Conservation (phyloP, 2,113 vertebrate genomes). For the Corvus moneduloides region DNA sequence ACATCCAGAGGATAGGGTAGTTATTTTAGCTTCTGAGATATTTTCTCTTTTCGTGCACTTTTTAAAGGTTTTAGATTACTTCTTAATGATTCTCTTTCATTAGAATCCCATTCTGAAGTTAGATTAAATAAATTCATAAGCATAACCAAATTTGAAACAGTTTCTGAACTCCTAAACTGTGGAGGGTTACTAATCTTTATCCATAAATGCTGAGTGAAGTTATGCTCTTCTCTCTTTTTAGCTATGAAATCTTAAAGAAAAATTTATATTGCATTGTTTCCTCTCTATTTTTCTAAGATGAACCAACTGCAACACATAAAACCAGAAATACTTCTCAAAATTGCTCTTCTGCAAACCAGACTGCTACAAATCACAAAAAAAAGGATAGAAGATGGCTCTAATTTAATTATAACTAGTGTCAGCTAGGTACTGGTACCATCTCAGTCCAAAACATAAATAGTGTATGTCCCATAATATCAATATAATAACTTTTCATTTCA, state of each 20-base stretch:
- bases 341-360: not conserved
- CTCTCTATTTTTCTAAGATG: not conserved
- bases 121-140: not conserved
- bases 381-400: not conserved
- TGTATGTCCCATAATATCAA: not conserved
- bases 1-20: not conserved
- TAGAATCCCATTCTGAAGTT: not conserved
- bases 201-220: not conserved
- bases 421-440: not conserved
- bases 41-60: not conserved
- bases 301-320: not conserved
- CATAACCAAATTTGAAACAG: not conserved
- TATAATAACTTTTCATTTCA: not conserved
- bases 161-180: not conserved
- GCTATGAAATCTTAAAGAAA: not conserved
- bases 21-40: not conserved
- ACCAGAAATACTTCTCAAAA: not conserved
- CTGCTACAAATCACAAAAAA: not conserved
- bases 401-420: not conserved
- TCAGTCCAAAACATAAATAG: not conserved
- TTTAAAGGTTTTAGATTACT: not conserved
- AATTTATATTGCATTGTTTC: not conserved
- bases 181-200: not conserved
- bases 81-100: not conserved
- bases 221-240: not conserved